These are phyloP conservation scores for Drosophila athabasca DNA, from an alignment of 1,140 invertebrate species.

Conservation along the genomic window DNA sequence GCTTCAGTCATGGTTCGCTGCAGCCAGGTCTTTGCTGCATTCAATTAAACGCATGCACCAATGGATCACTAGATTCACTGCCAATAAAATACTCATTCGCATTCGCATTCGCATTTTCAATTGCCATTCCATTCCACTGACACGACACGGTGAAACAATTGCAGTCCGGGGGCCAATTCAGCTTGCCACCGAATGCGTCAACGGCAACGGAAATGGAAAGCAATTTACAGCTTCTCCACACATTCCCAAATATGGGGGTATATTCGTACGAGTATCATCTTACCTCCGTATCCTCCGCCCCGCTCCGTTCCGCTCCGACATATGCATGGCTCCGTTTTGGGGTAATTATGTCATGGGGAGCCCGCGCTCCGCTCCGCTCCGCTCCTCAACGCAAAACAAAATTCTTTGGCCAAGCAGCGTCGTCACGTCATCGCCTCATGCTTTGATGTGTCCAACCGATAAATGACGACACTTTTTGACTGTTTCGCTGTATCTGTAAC, in stretches of 20 bases:
- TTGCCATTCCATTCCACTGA: slow-evolving; percentile 24
- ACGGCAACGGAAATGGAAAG: slow-evolving; percentile 8
- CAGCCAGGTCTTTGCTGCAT: too few species aligned
- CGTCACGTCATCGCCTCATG: slow-evolving; percentile 23
- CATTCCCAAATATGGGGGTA: too few species aligned
- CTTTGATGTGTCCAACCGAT: background rate
- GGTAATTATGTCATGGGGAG: slow-evolving; percentile 44
- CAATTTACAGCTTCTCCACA: background rate
- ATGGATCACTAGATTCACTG: too few species aligned
- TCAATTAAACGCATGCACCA: too few species aligned
- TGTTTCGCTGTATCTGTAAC: too few species aligned
- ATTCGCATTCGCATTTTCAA: slow-evolving; percentile 9
- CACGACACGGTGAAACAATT: slow-evolving; percentile 3
- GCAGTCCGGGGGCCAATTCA: slow-evolving; percentile 10
- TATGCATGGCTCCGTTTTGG: slow-evolving; percentile 26
- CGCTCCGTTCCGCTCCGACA: too few species aligned
- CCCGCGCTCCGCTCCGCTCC: background rate
- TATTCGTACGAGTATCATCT: too few species aligned
- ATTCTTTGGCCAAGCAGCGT: slow-evolving; percentile 25
- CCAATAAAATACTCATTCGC: too few species aligned
- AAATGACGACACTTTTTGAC: too few species aligned
- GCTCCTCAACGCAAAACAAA: background rate
- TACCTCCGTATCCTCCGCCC: too few species aligned
- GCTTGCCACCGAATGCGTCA: slow-evolving; percentile 2
- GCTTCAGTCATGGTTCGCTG: too few species aligned